A percentile compares a stretch with the other conserved stretches of the same genome.
phyloP scores from a whole-genome alignment of 2,113 vertebrate species.

The Ammodytes marinus region DNA sequence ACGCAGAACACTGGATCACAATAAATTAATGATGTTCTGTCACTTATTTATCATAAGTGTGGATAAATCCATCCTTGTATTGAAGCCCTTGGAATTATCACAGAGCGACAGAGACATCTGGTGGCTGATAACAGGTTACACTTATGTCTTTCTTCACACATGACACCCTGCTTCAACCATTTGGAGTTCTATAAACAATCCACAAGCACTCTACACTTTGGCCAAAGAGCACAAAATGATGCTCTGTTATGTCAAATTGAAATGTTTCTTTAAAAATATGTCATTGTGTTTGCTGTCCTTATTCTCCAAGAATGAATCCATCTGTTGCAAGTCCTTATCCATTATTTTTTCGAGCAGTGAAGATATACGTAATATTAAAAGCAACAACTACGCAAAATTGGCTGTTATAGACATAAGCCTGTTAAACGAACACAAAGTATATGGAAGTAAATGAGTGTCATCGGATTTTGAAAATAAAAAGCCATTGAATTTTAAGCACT shows the following conservation, averaged over 20 bases:
- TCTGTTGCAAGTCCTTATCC: neutral
- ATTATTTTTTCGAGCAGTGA: neutral
- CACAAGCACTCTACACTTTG: neutral
- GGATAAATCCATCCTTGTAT: neutral
- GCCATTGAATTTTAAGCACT: too few relatives aligned
- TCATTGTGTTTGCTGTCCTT: neutral
- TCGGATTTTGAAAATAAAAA: too few relatives aligned
- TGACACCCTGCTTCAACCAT: neutral
- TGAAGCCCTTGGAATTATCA: neutral
- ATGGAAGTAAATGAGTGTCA: neutral
- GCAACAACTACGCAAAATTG: neutral
- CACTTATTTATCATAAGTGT: conserved; percentile 1
- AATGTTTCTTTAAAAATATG: neutral
- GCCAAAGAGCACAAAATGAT: neutral
- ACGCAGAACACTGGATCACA: neutral
- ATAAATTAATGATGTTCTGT: neutral
- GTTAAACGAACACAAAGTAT: neutral
- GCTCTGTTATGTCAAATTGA: neutral
- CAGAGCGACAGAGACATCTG: conserved; percentile 80
- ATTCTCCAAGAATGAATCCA: neutral
- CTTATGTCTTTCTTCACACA: neutral
- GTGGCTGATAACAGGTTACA: conserved; percentile 60
- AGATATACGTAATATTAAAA: neutral
- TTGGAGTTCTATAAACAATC: neutral
- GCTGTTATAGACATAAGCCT: neutral